Evolutionary conservation across 2,888 invertebrate species (phyloP), one percentile per base, ranked within the genome.

Genomic region (Craniophora ligustri): DNA sequence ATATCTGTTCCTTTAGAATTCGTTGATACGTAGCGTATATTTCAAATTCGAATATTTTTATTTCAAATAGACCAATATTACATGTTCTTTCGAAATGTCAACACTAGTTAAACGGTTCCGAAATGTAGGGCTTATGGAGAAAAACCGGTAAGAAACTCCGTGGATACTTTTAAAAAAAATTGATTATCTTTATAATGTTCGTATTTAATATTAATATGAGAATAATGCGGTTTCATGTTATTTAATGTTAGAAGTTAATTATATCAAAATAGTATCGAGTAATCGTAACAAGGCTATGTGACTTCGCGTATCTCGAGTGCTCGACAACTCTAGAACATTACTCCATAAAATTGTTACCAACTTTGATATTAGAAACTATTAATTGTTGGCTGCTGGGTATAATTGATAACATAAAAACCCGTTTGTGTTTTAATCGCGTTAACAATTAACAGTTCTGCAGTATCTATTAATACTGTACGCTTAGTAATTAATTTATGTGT

Each of bases 341-440:
- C 15, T 47, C 28, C 23, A 39, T 50, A 45, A 41, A 55, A 50
- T 32, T 30, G 30, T 47, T 44, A 5, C 39, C 40, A 26, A 34
- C 23, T 19, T 14, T 23, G 38, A 47, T 55, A 51, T 30, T 50
- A 50, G 21, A 61, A 56, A 47, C 49, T 44, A 59, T 35, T 44
- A 54, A 48, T 59, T 58, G 30, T 35, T 42, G 38, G 15, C 16
- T 31, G 32, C 42, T 32, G 26, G 31, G 11, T 57, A 34, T 54
- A 48, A 67, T 46, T 51, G 48, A 53, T 63, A 56, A 53, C 31
- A 51, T 16, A 46, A 45, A 54, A 63, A 68, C 30, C 30, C 23
- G 28, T 68, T 49, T 45, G 16, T 45, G 16, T 41, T 42, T 45
- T 53, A 41, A 71, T 56, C 39, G 46, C 41, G 19, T 15, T 40